A percentile compares a stretch with the other conserved stretches of the same genome.
Conservation (phyloP, 1,140 invertebrate species). For the Agrilus planipennis region DNA sequence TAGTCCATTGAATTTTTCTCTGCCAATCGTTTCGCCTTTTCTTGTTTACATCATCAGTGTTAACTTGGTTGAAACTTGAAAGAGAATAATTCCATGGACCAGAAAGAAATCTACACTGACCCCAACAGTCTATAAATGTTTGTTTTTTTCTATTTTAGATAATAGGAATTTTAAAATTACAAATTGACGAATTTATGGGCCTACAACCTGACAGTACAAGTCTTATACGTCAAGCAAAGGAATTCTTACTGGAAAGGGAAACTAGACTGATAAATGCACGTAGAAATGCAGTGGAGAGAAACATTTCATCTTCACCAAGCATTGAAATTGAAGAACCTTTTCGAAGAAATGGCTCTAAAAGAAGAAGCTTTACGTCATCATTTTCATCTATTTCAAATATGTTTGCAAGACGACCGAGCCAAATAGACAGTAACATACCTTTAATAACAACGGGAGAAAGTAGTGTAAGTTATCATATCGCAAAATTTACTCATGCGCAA, state of each 20-base stretch:
- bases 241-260: conserved; percentile 65
- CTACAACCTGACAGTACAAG: conserved; percentile 56
- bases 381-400: conserved; percentile 53
- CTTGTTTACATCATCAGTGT: neutral
- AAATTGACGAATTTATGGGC: conserved; percentile 66
- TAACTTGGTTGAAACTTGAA: too few species aligned
- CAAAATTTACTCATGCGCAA: conserved; percentile 30
- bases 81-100: too few species aligned
- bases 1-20: conserved; percentile 3
- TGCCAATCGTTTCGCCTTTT: too few species aligned
- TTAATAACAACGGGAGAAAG: conserved; percentile 19
- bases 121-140: neutral
- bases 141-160: conserved; percentile 22
- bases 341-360: conserved; percentile 49
- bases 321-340: conserved; percentile 35
- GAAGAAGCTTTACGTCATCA: conserved; percentile 57
- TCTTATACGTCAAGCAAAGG: conserved; percentile 59
- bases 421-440: conserved; percentile 22
- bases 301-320: conserved; percentile 15
- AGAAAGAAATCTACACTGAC: too few species aligned
- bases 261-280: conserved; percentile 56
- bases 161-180: conserved; percentile 56
- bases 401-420: conserved; percentile 46
- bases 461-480: conserved; percentile 16
- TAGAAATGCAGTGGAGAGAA: conserved; percentile 44